Evolutionary conservation across 1,140 invertebrate species (phyloP).

Genomic region (Brachionus rubens): DNA sequence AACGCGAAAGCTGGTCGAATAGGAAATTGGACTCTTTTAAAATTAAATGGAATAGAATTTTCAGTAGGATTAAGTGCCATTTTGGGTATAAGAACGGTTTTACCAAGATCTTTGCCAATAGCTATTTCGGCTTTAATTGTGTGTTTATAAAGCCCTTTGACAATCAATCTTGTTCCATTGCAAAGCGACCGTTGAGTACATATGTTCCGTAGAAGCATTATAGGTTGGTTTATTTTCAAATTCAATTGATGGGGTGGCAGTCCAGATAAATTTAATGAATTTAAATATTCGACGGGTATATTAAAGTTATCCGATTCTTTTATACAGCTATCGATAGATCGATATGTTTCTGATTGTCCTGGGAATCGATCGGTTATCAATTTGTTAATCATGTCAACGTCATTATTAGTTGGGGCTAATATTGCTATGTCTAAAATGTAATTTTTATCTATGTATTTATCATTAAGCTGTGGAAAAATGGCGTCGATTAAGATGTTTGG

Average conservation of each 20-base stretch:
- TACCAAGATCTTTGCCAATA: slow-evolving; percentile 39
- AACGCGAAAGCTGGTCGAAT: slow-evolving; percentile 54
- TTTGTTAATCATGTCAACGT: background rate
- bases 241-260: slow-evolving; percentile 57
- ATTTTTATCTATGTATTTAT: background rate
- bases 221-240: slow-evolving; percentile 54
- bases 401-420: background rate
- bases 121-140: slow-evolving; percentile 49
- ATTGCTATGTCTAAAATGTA: background rate
- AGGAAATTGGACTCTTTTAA: slow-evolving; percentile 63
- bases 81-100: slow-evolving; percentile 49
- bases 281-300: slow-evolving; percentile 56
- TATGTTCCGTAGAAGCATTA: slow-evolving; percentile 60
- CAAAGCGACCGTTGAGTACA: slow-evolving; percentile 51
- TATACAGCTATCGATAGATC: background rate
- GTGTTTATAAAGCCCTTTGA: slow-evolving; percentile 49
- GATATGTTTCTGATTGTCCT: background rate
- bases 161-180: slow-evolving; percentile 57
- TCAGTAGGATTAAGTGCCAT: slow-evolving; percentile 50
- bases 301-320: background rate
- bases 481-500: background rate
- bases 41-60: slow-evolving; percentile 52
- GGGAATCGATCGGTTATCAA: background rate
- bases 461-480: background rate
- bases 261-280: slow-evolving; percentile 53